Base-by-base conservation (phyloP, 2,888 invertebrate genomes). In the Oligia fasciuncula region DNA sequence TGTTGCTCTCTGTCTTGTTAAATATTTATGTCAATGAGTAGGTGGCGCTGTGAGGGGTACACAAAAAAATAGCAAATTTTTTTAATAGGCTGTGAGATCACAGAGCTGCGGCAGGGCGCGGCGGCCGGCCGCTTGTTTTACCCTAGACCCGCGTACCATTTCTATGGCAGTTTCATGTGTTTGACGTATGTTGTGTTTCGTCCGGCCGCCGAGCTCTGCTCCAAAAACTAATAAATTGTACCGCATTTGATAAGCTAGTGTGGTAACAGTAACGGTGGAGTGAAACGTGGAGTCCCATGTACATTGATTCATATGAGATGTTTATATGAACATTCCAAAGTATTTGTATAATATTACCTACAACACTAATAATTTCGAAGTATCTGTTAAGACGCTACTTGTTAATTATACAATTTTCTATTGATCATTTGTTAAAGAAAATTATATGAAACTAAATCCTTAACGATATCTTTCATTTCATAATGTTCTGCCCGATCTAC, bases 401-500 rank as follows among this genome's bases (percentile, higher is more conserved):
- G 97, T 97, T 97, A 96, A 97, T 96, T 96, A 96, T 97, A 96
- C 96, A 97, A 96, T 97, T 97, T 97, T 97, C 96, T 97, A 97
- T 97, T 97, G 97, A 97, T 96, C 96, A 97, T 97, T 97, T 97
- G 97, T 97, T 97, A 96, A 96, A 96, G 96, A 97, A 97, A 97
- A 97, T 97, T 97, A 97, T 96, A 97, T 94, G 96, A 97, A 96
- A 97, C 97, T 96, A 96, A 97, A 97, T 96, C 96, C 96, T 96
- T 96, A 94, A 76, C 72, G 82, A 84, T 94, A 93, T 96, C 90
- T 96, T 96, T 96, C 87, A 91, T 92, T 92, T 89, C 72, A 79
- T 74, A 80, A 74, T 72, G 79, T 66, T 17, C 46, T 14, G 66
- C 63, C 62, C 40, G 35, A 29, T 29, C 29, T 29, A 77, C 63